Evolutionary conservation across 2,888 invertebrate species (phyloP), one percentile per base, ranked within the genome.

Genomic region (Papilio protenor): DNA sequence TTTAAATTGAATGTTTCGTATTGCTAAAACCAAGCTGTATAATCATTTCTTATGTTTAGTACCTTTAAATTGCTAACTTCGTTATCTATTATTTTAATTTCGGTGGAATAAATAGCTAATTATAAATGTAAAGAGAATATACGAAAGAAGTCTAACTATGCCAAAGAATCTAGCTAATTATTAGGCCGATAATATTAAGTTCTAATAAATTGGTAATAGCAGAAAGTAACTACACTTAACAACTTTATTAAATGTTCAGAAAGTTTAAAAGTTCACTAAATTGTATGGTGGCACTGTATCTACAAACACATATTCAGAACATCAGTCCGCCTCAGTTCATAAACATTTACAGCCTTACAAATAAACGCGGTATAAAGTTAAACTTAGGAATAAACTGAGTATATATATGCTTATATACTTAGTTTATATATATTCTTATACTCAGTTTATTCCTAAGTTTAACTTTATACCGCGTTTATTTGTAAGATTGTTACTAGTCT

Each of bases 221-320:
- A 11, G 11, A 66, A 66, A 66, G 11, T 66, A 40, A 40, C n/a
- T 66, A 66, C 33, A 2, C 10, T 66, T 40, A 11, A n/a, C 40
- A 66, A 0, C 8, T 1, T 64, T 8, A 16, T 64, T 64, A 1
- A 33, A 66, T 8, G 18, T 14, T 33, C 49, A 16, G 14, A 27
- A 64, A 33, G 2, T 18, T 33, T 0, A 21, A 33, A 64, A 64
- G 18, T 64, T 27, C 1, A 18, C 27, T 33, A 5, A 33, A 55
- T 6, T 45, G 40, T 76, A 78, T 71, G 84, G 86, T 88, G 86
- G 81, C 77, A 82, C 83, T 83, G 84, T 85, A 82, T 73, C 73
- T 59, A 49, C 70, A 52, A 81, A 81, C 81, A 84, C 83, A 83
- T 83, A 86, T 84, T 84, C 84, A 83, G 84, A 86, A 81, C 79